A percentile compares a stretch with the other conserved stretches of the same genome.
Conservation (phyloP, 2,888 invertebrate genomes). For the Rhodophaea formosa region DNA sequence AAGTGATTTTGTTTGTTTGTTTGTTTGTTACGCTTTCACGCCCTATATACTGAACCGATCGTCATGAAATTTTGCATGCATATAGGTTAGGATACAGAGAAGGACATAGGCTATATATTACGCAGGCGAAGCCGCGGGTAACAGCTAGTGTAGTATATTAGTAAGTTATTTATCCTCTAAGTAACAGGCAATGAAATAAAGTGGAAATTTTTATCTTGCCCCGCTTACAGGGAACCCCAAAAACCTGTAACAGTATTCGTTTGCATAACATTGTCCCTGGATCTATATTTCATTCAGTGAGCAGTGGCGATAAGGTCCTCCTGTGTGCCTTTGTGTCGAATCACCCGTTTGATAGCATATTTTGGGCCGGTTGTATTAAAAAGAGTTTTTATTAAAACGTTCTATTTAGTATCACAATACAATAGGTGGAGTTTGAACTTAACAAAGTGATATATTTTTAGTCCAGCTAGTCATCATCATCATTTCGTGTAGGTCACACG, state of each 20-base stretch:
- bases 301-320: conserved; percentile 5
- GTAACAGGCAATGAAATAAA: neutral
- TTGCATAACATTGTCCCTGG: conserved; percentile 12
- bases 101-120: too few species aligned
- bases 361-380: conserved; percentile 2
- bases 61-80: too few species aligned
- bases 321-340: conserved; percentile 4
- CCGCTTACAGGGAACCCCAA: neutral
- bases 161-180: too few species aligned
- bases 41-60: too few species aligned
- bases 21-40: too few species aligned
- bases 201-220: neutral
- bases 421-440: neutral
- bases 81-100: too few species aligned
- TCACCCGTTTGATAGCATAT: conserved; percentile 11
- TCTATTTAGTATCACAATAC: neutral
- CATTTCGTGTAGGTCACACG: too few species aligned
- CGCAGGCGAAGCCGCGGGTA: too few species aligned
- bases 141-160: too few species aligned
- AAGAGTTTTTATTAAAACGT: neutral
- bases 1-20: too few species aligned
- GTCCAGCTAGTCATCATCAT: too few species aligned
- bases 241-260: conserved; percentile 5
- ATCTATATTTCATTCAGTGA: conserved; percentile 16
- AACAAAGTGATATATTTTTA: too few species aligned